Evolutionary conservation across 2,797 vertebrate genomes (phyloP).

Genomic region (Sebastes goodei): DNA sequence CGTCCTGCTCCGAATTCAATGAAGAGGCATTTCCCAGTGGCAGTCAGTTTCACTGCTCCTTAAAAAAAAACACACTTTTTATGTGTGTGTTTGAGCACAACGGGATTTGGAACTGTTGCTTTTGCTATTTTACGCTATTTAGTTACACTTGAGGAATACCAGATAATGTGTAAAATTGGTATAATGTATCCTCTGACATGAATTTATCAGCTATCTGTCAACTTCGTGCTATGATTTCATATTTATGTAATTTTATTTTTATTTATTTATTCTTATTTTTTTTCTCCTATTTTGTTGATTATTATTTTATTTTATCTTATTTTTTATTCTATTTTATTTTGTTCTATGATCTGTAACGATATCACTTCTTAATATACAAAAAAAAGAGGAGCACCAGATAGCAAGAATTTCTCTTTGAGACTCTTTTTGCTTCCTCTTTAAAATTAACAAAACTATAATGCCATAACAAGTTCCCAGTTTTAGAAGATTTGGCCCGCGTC

Average conservation of each 20-base stretch:
- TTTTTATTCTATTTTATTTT: no score
- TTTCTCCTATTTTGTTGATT: no score
- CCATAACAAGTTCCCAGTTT: neutral
- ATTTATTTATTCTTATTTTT: no score
- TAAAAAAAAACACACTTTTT: neutral
- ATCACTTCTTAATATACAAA: no score
- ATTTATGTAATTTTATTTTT: no score
- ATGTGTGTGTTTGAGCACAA: neutral
- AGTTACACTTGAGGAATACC: neutral
- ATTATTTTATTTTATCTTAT: no score
- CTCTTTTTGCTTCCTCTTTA: neutral
- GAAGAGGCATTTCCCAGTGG: slow-evolving; percentile 27
- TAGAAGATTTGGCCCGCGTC: neutral
- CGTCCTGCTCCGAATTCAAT: slow-evolving; percentile 39
- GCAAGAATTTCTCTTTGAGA: neutral
- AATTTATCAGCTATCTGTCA: no score
- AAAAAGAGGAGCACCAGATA: no score
- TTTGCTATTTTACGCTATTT: neutral
- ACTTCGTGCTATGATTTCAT: no score
- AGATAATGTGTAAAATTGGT: neutral
- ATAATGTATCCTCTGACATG: no score
- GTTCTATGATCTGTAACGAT: no score
- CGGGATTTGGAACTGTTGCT: neutral
- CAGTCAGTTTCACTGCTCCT: slow-evolving; percentile 25
- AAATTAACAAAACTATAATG: neutral